Evolutionary conservation across 2,113 vertebrate genomes (phyloP).

Genomic region (Sisor rabdophorus): DNA sequence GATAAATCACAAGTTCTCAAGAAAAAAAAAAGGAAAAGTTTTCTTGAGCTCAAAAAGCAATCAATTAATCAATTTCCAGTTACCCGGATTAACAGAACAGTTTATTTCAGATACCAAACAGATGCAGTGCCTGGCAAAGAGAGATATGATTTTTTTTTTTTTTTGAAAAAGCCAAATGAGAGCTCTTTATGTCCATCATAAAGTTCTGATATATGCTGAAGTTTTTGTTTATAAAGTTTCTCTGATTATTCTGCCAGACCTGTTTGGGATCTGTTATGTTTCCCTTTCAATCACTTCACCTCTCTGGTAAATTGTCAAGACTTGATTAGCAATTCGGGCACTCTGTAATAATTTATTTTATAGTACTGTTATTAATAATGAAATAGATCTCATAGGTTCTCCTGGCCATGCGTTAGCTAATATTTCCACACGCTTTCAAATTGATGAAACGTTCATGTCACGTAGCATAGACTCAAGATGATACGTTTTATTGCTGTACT

Average conservation of each 20-base stretch:
- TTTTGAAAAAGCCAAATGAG: not conserved
- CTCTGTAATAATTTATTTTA: too few relatives aligned
- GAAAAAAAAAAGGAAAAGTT: not conserved
- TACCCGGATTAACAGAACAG: not conserved
- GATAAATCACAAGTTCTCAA: not conserved
- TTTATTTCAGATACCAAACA: conserved; percentile 31
- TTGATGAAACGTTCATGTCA: not conserved
- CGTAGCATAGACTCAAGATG: not conserved
- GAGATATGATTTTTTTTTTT: not conserved
- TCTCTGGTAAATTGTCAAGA: too few relatives aligned
- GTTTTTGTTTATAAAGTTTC: not conserved
- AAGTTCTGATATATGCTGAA: not conserved
- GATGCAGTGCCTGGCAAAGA: not conserved
- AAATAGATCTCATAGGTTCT: too few relatives aligned
- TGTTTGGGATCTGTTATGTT: conserved; percentile 36
- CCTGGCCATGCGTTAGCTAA: too few relatives aligned
- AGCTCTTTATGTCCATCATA: not conserved
- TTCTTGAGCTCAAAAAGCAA: not conserved
- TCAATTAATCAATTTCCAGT: conserved; percentile 47
- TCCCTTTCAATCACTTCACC: not conserved
- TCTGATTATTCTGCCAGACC: not conserved
- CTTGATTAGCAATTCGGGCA: too few relatives aligned
- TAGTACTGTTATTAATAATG: too few relatives aligned
- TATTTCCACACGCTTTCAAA: not conserved
- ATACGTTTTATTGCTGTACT: not conserved